These are phyloP conservation scores for Pelodiscus sinensis DNA, from an alignment of 2,113 vertebrate species.

Conservation along the genomic window DNA sequence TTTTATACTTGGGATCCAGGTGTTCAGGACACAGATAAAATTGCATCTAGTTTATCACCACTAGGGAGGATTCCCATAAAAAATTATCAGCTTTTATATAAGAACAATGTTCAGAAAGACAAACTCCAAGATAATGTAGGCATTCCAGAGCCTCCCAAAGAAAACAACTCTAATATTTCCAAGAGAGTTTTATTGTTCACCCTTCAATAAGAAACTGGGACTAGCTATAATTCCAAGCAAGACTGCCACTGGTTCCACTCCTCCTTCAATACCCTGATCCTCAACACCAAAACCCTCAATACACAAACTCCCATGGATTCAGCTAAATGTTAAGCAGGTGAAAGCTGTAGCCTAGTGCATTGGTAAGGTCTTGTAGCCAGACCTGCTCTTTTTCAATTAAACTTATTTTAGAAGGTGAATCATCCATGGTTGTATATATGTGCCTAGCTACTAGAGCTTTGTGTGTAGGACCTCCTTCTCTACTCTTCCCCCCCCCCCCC, in stretches of 20 bases:
- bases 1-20: not conserved
- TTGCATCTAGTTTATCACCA: not conserved
- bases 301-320: not conserved
- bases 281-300: not conserved
- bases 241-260: not conserved
- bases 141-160: accelerated
- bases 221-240: not conserved
- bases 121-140: not conserved
- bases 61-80: not conserved
- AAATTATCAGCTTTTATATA: not conserved
- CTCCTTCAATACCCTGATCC: not conserved
- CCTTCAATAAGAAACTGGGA: not conserved
- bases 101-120: not conserved
- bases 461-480: not conserved
- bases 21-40: not conserved
- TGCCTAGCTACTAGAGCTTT: not conserved
- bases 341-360: not conserved
- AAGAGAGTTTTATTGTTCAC: not conserved
- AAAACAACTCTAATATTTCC: not conserved
- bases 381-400: not conserved
- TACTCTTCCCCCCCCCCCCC: too few relatives aligned
- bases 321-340: not conserved
- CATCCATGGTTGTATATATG: not conserved
- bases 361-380: not conserved
- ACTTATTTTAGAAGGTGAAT: not conserved